phyloP scores from a whole-genome alignment of 2,113 vertebrate genomes.

The Bubo blakistoni region DNA sequence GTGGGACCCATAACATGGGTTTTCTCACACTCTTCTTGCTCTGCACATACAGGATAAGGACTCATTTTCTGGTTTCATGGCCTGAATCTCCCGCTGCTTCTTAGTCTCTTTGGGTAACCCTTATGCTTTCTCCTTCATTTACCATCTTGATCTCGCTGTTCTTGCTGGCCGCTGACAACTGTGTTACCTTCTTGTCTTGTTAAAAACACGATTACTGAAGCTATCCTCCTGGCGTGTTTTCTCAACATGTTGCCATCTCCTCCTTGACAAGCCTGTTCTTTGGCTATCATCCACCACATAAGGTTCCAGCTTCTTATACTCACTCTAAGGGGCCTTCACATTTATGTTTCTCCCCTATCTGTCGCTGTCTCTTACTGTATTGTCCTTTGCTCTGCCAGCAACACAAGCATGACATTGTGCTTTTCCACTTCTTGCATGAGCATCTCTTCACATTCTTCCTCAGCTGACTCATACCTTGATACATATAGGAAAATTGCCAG shows the following conservation, averaged over 20 bases:
- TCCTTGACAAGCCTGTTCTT: neutral
- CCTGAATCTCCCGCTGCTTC: neutral
- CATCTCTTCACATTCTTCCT: slow-evolving; percentile 7
- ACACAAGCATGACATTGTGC: neutral
- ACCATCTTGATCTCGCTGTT: neutral
- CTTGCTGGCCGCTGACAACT: neutral
- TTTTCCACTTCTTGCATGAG: neutral
- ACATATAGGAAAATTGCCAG: neutral
- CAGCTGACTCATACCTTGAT: slow-evolving; percentile 31
- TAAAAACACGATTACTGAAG: neutral
- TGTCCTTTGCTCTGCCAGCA: neutral
- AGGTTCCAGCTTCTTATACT: neutral
- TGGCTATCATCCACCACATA: neutral
- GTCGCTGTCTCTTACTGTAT: neutral
- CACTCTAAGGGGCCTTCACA: neutral
- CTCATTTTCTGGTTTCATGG: neutral
- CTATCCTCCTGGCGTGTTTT: neutral
- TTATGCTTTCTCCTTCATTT: neutral
- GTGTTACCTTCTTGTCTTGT: neutral
- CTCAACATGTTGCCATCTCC: neutral
- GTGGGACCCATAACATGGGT: neutral
- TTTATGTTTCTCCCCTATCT: neutral
- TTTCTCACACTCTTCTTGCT: neutral
- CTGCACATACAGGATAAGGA: neutral
- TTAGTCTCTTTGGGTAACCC: neutral